Percentiles rank a stretch among this genome's conserved stretches.
These are phyloP conservation scores for Naso thynnoides DNA, from an alignment of 2,797 vertebrate species.

Conservation along the genomic window DNA sequence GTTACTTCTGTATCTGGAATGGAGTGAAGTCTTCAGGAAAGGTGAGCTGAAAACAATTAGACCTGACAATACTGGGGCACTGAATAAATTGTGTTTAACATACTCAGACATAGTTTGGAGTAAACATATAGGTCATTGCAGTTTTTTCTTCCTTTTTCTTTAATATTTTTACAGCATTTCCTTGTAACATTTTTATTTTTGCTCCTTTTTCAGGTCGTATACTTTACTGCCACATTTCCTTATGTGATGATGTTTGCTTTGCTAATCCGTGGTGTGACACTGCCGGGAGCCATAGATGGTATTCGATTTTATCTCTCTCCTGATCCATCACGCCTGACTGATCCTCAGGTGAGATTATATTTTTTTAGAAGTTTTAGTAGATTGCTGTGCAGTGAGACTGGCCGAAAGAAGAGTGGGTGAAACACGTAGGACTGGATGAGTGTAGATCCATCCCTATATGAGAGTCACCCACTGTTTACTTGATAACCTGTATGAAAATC, in stretches of 20 bases:
- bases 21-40: slow-evolving; percentile 74
- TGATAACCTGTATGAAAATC: too few species aligned
- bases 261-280: slow-evolving; percentile 89
- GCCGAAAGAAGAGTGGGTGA: too few species aligned
- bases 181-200: not conserved
- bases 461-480: too few species aligned
- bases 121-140: too few species aligned
- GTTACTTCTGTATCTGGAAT: slow-evolving; percentile 95
- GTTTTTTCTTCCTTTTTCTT: too few species aligned
- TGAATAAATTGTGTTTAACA: not conserved
- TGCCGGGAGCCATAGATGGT: slow-evolving; percentile 89
- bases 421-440: too few species aligned
- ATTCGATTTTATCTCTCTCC: slow-evolving; percentile 93
- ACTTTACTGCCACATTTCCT: slow-evolving; percentile 93
- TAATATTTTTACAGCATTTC: too few species aligned
- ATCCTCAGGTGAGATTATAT: slow-evolving; percentile 74
- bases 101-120: not conserved
- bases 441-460: too few species aligned
- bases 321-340: slow-evolving; percentile 87
- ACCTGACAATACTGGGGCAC: too few species aligned
- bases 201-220: slow-evolving; percentile 81
- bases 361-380: too few species aligned
- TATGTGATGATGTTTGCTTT: slow-evolving; percentile 91
- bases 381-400: too few species aligned
- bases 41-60: too few species aligned